phyloP scores from a whole-genome alignment of 2,888 invertebrate genomes.

The Aporophyla nigra region DNA sequence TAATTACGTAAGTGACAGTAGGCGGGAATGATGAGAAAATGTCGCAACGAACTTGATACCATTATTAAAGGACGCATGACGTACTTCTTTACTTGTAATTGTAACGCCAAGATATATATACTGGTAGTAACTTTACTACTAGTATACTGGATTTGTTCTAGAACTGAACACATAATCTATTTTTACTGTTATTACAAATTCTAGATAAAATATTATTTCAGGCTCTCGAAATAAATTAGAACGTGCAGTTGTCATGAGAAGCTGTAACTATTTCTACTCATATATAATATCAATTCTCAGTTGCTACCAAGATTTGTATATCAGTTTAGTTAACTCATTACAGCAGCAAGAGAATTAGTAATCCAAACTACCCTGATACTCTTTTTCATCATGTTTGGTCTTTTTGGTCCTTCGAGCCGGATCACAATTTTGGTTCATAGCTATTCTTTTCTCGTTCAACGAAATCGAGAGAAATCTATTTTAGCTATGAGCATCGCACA shows the following conservation, averaged over 20 bases:
- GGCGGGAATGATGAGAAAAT: not conserved
- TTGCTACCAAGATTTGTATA: not conserved
- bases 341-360: not conserved
- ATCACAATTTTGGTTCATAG: not conserved
- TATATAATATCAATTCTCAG: not conserved
- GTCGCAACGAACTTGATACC: not conserved
- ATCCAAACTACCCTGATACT: not conserved
- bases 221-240: not conserved
- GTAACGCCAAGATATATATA: not conserved
- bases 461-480: not conserved
- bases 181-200: too few relatives aligned
- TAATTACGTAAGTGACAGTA: slow-evolving; percentile 10
- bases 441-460: not conserved
- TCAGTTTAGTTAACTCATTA: not conserved
- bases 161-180: not conserved
- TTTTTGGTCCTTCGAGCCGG: not conserved
- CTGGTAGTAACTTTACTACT: too few relatives aligned
- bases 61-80: not conserved
- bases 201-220: not conserved
- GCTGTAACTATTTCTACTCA: not conserved
- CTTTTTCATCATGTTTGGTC: not conserved
- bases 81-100: not conserved
- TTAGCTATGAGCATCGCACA: not conserved
- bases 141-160: not conserved
- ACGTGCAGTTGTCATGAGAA: not conserved